Conservation (phyloP, 1,140 invertebrate species). For the Pectinophora gossypiella region DNA sequence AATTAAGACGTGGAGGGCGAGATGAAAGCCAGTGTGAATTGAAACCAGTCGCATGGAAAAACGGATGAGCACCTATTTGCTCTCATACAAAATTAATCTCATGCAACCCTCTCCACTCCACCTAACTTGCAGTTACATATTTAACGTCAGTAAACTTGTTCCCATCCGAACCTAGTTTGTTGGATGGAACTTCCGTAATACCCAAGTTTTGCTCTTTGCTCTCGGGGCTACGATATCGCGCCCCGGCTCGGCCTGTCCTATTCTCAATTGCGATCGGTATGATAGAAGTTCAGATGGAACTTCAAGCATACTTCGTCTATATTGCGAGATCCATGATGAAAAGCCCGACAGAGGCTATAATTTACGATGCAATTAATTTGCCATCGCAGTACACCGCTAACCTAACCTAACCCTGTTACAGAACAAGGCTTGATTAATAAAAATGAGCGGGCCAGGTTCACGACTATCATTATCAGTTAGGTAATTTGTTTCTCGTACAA, state of each 20-base stretch:
- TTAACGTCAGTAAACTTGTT: not conserved
- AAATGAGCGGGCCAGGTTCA: not conserved
- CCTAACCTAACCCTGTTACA: not conserved
- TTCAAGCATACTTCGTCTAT: not conserved
- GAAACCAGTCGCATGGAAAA: not conserved
- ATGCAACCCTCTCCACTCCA: not conserved
- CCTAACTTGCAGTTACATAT: slow-evolving; percentile 1
- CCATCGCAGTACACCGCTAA: not conserved
- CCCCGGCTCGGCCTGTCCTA: not conserved
- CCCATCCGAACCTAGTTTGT: not conserved
- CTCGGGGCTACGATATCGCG: not conserved
- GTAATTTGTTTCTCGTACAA: slow-evolving; percentile 2
- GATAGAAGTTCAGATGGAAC: not conserved
- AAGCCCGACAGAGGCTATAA: not conserved
- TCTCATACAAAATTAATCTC: not conserved
- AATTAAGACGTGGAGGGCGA: not conserved
- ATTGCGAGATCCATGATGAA: not conserved
- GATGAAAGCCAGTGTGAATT: not conserved
- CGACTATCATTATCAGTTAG: slow-evolving; percentile 2
- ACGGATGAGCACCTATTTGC: not conserved
- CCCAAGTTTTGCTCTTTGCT: slow-evolving; percentile 7
- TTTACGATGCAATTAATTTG: slow-evolving; percentile 3
- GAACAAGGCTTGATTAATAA: slow-evolving; percentile 1
- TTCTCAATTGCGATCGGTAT: not conserved
- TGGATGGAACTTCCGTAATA: slow-evolving; percentile 13